A percentile compares a stretch with the other conserved stretches of the same genome.
These are phyloP conservation scores for Anolis apletophallus DNA, from an alignment of 2,797 vertebrate species.

Conservation along the genomic window DNA sequence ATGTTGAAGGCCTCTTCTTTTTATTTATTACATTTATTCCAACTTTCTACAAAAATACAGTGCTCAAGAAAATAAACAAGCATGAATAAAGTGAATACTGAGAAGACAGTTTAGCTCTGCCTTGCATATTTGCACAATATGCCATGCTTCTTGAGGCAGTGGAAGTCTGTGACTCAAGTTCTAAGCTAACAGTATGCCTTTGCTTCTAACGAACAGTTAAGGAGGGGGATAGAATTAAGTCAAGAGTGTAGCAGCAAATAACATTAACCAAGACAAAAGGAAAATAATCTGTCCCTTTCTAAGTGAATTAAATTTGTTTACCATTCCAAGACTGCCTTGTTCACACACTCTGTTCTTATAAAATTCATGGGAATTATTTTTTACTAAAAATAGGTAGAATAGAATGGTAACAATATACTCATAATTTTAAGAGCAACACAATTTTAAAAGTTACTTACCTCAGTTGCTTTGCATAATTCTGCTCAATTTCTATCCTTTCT, in stretches of 20 bases:
- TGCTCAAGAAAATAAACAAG: no score
- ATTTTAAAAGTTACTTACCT: conserved; percentile 81
- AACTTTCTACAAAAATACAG: no score
- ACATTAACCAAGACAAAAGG: conserved; percentile 40
- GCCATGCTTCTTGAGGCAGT: background rate
- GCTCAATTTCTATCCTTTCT: conserved; percentile 97
- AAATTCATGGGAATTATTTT: background rate
- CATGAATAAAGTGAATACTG: background rate
- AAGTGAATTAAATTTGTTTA: background rate
- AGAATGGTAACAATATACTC: background rate
- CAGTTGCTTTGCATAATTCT: conserved; percentile 97
- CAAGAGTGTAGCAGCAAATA: conserved; percentile 20
- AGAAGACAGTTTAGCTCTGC: background rate
- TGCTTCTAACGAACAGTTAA: background rate
- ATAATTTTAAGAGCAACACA: background rate
- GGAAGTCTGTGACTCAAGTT: background rate
- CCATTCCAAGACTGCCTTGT: background rate
- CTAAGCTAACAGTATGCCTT: conserved; percentile 1
- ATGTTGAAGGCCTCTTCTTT: background rate
- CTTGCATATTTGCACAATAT: background rate
- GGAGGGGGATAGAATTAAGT: background rate
- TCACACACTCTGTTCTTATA: background rate
- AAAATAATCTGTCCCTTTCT: conserved; percentile 53
- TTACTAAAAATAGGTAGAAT: conserved; percentile 32
- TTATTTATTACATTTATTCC: background rate